Evolutionary conservation across 2,113 vertebrate genomes (phyloP), one percentile per base, ranked within the genome.

Genomic region (Pao palembangensis): DNA sequence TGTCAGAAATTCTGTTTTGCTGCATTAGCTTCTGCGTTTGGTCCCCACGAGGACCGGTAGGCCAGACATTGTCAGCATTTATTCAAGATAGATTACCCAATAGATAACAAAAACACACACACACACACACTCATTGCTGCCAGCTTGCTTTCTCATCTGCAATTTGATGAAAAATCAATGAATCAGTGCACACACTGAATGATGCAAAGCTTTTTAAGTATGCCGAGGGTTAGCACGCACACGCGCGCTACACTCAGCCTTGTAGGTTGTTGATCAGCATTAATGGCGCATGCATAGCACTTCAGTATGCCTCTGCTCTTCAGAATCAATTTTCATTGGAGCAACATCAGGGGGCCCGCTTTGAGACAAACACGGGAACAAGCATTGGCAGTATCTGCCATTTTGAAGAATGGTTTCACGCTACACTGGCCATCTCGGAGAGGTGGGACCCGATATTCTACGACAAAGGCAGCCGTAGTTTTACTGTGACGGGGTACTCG

Each of bases 141-240:
- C n/a, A n/a, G 50, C 58, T n/a, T 1, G 58, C 43, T 52, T 61
- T 74, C 77, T 82, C 71, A 67, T 87, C 81, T 78, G 72, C 79
- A 73, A 76, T 74, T 73, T 79, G 76, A 73, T 76, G 78, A 71
- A 53, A 70, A 84, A 86, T 89, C 82, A 51, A 83, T 88, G 78
- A 61, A 60, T 78, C 41, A 18, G 34, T 16, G 49, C 51, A 12
- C 69, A 69, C 64, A 50, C 58, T 76, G 72, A 84, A 80, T 73
- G 75, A 81, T 73, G 71, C 78, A 81, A 67, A 61, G 57, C 69
- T 67, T 50, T 55, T 56, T 58, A 65, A 61, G 71, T 34, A 48
- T 51, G 63, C 65, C 6, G 6, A 51, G 51, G 55, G 51, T 67
- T 11, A 4, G 17, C 4, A 17, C 44, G 44, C 44, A 17, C 18